Percentiles rank a stretch among this genome's conserved stretches.
These are phyloP conservation scores for Plebejus melissa DNA, from an alignment of 2,888 invertebrate species.

Conservation along the genomic window DNA sequence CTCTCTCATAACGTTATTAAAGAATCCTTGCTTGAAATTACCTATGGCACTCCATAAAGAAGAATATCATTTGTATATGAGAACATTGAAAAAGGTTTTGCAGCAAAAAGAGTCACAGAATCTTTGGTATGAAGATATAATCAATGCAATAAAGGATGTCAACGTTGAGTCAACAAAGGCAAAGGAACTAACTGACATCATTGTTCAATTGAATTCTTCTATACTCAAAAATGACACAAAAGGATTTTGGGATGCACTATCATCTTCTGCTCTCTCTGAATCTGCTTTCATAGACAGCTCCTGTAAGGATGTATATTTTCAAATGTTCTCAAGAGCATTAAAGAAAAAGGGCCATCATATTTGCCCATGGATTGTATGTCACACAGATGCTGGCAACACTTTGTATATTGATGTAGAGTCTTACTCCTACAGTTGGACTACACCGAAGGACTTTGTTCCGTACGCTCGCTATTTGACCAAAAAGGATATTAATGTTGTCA, in stretches of 20 bases:
- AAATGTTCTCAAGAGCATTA: constrained; percentile 65
- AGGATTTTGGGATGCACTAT: constrained; percentile 61
- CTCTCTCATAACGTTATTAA: constrained; percentile 67
- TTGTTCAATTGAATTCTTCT: constrained; percentile 66
- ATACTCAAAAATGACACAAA: constrained; percentile 61
- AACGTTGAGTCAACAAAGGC: constrained; percentile 70
- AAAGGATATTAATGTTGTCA: constrained; percentile 59
- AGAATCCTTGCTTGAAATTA: constrained; percentile 68
- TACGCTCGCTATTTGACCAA: constrained; percentile 68
- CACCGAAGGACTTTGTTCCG: constrained; percentile 72
- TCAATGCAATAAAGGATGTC: constrained; percentile 67
- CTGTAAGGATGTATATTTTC: constrained; percentile 69
- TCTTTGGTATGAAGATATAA: constrained; percentile 80
- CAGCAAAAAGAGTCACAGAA: constrained; percentile 76
- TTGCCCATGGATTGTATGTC: constrained; percentile 74
- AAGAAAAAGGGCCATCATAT: constrained; percentile 66
- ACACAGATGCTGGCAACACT: constrained; percentile 71
- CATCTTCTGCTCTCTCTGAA: constrained; percentile 49
- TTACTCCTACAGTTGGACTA: constrained; percentile 72
- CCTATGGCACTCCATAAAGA: constrained; percentile 61
- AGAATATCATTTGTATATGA: constrained; percentile 74
- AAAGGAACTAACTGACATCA: constrained; percentile 64
- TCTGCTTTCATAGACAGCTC: constrained; percentile 52
- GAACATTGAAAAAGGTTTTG: constrained; percentile 71
- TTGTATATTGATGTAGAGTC: constrained; percentile 76